Base-by-base conservation (phyloP, 2,797 vertebrate genomes). In the Loriculus beryllinus region DNA sequence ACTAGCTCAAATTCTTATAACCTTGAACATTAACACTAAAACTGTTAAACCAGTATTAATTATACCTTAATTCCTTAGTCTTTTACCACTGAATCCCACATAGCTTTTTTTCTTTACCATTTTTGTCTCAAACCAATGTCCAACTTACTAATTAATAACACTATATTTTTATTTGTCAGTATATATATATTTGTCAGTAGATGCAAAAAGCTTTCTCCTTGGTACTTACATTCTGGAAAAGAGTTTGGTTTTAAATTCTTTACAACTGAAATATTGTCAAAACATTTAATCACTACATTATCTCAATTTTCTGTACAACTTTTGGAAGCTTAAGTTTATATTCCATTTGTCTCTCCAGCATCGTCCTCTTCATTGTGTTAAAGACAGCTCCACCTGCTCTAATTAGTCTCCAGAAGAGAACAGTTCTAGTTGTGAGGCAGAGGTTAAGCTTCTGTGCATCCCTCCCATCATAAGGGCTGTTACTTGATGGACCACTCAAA, bases 301-400 rank as follows among this genome's bases (percentile, higher is more conserved):
- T 23, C 14, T 28, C 9, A 14, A 33, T n/a, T 56, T 74, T 51
- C 29, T 67, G 88, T 2, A 1, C 10, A 86, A 26, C 6, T 17
- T 68, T 71, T 64, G 78, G 25, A 88, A 90, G 47, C 2, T 4
- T 4, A 42, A 47, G 17, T 47, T 79, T 49, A 62, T 65, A 67
- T 37, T 77, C 48, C 14, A 37, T 42, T 70, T 92, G 22, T 49
- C 29, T 52, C 33, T 80, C 18, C 39, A 82, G 39, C 48, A 83
- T 42, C 3, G 1, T 5, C 2, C 8, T 71, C 40, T 59, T 78
- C 37, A 33, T 2, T 1, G 0, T 0, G 0, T 29, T 67, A 51
- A 84, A 84, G 56, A 63, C 12, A 86, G 21, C 7, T 80, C 37
- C 48, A n/a, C 28, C 40, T 33, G 25, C 33, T 82, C 18, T 35